Percentiles rank a stretch among this genome's conserved stretches.
phyloP scores from a whole-genome alignment of 2,888 invertebrate species.

The Aspidiotus rigidus region DNA sequence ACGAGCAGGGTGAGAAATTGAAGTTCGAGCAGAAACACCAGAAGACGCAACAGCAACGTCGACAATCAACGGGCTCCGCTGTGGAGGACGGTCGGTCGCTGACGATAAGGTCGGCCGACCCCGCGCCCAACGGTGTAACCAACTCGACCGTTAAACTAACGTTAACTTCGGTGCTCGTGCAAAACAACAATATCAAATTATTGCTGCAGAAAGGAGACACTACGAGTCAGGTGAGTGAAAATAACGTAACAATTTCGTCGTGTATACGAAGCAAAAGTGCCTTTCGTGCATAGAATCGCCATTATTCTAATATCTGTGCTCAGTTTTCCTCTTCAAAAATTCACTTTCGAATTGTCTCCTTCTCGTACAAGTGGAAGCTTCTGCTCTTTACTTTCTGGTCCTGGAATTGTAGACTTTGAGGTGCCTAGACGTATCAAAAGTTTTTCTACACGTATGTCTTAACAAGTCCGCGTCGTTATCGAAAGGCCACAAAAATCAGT shows the following conservation, averaged over 20 bases:
- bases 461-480: too few relatives aligned
- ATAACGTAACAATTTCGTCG: neutral
- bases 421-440: too few relatives aligned
- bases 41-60: slow-evolving; percentile 9
- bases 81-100: slow-evolving; percentile 9
- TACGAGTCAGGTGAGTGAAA: slow-evolving; percentile 13
- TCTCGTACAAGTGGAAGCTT: too few relatives aligned
- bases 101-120: neutral
- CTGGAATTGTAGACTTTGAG: too few relatives aligned
- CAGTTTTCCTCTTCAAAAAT: too few relatives aligned
- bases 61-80: slow-evolving; percentile 25
- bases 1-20: slow-evolving; percentile 39
- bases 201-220: slow-evolving; percentile 23
- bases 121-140: slow-evolving; percentile 16
- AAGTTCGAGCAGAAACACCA: slow-evolving; percentile 19
- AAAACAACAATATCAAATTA: slow-evolving; percentile 24
- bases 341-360: too few relatives aligned
- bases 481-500: too few relatives aligned
- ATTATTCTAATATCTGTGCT: too few relatives aligned
- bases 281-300: too few relatives aligned
- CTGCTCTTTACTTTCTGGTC: too few relatives aligned
- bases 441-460: too few relatives aligned
- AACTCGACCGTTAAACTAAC: slow-evolving; percentile 26
- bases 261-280: too few relatives aligned
- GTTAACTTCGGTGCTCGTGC: slow-evolving; percentile 18